Base-by-base conservation (phyloP, 1,140 invertebrate species). In the Philotrypesis tridentata region DNA sequence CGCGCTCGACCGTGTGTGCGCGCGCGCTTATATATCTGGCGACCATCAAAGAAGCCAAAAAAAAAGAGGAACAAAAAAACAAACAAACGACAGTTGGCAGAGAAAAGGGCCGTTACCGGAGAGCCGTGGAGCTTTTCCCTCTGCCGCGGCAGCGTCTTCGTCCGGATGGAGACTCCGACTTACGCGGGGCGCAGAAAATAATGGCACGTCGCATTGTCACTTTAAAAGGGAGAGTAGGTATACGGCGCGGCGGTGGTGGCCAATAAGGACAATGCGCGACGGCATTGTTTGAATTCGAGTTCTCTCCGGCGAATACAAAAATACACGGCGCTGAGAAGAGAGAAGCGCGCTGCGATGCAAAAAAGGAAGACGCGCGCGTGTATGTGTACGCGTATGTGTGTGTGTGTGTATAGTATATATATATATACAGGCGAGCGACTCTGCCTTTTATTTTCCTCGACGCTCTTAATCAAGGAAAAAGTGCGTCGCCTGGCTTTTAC, bases 221-320 rank as follows among this genome's bases (percentile, higher is more conserved):
- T 78, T 65, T 65, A 82, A 82, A 73, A 23, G 75, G 81, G 70
- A 65, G 67, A 9, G n/a, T n/a, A n/a, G n/a, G n/a, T n/a, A n/a
- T n/a, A n/a, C n/a, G n/a, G n/a, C n/a, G n/a, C n/a, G n/a, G 60
- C 27, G 23, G 23, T n/a, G 68, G 48, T 17, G 65, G 68, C 75
- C 81, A 82, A 82, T 82, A 82, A 78, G 73, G 81, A 78, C 81
- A 82, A 82, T 82, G 81, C 73, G 65, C 48, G 3, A 6, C 25
- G 48, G 74, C 81, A 82, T 82, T 82, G 81, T 82, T 82, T 48
- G 60, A 77, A 77, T 77, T 77, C 74, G 74, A 70, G 70, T 9
- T 29, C 37, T 65, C 17, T 72, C n/a, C n/a, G n/a, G 31, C 65
- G 60, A 37, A 73, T 73, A 73, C 70, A 70, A 70, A 81, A 68